Evolutionary conservation across 2,888 invertebrate species (phyloP).

Genomic region (Stictocephala bisonia): DNA sequence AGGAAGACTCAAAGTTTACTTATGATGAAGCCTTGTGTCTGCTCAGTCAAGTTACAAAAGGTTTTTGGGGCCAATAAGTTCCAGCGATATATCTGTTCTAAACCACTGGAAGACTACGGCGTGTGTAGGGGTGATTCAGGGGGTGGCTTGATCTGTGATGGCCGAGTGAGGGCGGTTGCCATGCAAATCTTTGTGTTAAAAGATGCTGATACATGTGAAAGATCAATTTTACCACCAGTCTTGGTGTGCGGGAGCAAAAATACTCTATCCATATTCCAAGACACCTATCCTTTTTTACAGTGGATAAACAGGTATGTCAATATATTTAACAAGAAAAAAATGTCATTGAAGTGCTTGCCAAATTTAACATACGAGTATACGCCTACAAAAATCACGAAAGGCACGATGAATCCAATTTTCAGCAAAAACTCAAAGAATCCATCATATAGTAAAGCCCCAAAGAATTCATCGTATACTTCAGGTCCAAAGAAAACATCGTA

Average conservation of each 20-base stretch:
- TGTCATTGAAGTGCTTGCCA: too few relatives aligned
- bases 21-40: constrained; percentile 1
- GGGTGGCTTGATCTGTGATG: constrained; percentile 18
- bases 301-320: neutral
- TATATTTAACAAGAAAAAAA: too few relatives aligned
- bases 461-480: too few relatives aligned
- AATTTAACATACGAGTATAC: too few relatives aligned
- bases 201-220: neutral
- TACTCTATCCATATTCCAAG: neutral
- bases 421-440: too few relatives aligned
- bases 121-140: constrained; percentile 25
- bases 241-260: neutral
- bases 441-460: too few relatives aligned
- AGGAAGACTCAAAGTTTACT: neutral
- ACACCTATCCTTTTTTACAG: neutral
- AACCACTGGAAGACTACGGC: neutral
- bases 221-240: neutral
- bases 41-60: neutral
- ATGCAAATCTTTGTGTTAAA: neutral
- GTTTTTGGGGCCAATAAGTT: neutral
- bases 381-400: too few relatives aligned
- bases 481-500: too few relatives aligned
- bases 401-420: too few relatives aligned
- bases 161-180: neutral
- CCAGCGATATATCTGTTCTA: neutral